phyloP scores from a whole-genome alignment of 2,113 vertebrate genomes.

The Cisticola juncidis region DNA sequence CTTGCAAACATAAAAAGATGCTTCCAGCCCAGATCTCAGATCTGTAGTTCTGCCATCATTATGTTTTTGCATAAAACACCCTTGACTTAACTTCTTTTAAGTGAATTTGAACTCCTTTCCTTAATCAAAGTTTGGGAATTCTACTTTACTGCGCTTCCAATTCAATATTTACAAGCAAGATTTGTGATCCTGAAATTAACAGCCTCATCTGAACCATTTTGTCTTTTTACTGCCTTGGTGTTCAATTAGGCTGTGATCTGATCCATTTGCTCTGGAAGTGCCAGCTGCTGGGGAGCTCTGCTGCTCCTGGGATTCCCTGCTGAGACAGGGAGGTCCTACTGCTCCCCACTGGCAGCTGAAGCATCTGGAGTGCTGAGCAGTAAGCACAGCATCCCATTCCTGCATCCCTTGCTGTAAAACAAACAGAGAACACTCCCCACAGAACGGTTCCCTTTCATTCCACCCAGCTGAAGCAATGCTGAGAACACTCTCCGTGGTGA shows the following conservation, averaged over 20 bases:
- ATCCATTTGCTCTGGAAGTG: slow-evolving; percentile 22
- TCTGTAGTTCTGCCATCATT: neutral
- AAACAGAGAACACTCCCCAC: neutral
- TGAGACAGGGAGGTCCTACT: neutral
- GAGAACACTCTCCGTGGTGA: neutral
- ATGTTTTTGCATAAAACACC: neutral
- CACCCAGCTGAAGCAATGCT: neutral
- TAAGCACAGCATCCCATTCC: neutral
- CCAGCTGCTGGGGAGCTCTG: slow-evolving; percentile 23
- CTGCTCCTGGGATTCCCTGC: slow-evolving; percentile 22
- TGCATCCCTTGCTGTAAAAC: neutral
- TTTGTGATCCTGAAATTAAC: slow-evolving; percentile 46
- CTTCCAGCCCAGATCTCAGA: neutral
- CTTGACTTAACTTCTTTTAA: neutral
- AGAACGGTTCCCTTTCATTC: neutral
- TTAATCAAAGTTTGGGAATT: slow-evolving; percentile 34
- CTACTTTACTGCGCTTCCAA: neutral
- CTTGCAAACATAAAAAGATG: neutral
- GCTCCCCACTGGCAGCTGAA: neutral
- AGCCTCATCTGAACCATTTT: slow-evolving; percentile 5
- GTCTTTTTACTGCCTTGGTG: slow-evolving; percentile 10
- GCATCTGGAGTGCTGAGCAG: slow-evolving; percentile 19
- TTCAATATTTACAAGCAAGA: slow-evolving; percentile 12
- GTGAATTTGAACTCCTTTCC: neutral
- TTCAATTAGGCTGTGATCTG: neutral